phyloP scores from a whole-genome alignment of 2,113 vertebrate species.

The Urocynchramus pylzowi region DNA sequence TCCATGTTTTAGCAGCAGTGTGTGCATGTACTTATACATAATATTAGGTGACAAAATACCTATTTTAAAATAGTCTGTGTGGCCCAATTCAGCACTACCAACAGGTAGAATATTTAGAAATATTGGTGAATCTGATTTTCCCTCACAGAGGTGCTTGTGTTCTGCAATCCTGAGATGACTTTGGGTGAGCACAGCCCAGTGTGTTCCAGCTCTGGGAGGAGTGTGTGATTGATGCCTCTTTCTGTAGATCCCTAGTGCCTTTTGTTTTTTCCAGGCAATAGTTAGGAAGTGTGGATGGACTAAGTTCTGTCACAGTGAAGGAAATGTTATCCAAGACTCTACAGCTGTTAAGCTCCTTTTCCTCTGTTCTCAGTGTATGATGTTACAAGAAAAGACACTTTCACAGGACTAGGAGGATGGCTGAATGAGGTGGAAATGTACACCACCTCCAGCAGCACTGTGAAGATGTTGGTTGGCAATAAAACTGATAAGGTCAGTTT shows the following conservation, averaged over 20 bases:
- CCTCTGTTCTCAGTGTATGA: conserved; percentile 59
- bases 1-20: neutral
- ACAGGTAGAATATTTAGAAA: neutral
- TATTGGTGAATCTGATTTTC: neutral
- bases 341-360: neutral
- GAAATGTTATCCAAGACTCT: neutral
- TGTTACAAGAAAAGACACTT: conserved; percentile 62
- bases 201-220: neutral
- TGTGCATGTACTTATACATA: neutral
- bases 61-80: neutral
- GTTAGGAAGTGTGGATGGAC: neutral
- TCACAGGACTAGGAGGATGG: conserved; percentile 37
- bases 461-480: conserved; percentile 69
- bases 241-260: neutral
- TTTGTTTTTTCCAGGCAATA: neutral
- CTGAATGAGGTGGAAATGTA: conserved; percentile 38
- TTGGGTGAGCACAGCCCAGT: neutral
- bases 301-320: neutral
- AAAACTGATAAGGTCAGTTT: conserved; percentile 58
- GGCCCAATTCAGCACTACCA: neutral
- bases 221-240: neutral
- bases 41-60: neutral
- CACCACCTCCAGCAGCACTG: neutral
- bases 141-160: neutral
- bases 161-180: neutral